These are phyloP conservation scores for Spongia lamella DNA, from an alignment of 37 sponge, comb jelly and placozoan species.

Conservation along the genomic window DNA sequence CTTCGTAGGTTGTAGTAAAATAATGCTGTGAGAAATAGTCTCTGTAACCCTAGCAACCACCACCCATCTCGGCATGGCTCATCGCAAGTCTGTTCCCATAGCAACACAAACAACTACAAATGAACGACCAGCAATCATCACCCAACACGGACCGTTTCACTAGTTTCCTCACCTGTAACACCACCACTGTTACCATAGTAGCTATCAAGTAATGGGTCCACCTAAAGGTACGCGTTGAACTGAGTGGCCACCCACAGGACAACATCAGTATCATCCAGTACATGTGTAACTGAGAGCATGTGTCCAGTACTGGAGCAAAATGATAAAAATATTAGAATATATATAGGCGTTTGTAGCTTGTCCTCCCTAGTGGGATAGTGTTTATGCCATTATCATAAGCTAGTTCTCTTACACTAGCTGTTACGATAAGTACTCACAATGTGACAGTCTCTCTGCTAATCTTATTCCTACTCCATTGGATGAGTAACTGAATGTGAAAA, in stretches of 20 bases:
- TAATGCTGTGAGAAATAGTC: constrained; percentile 41
- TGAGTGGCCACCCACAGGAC: constrained; percentile 68
- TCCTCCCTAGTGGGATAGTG: too few species aligned
- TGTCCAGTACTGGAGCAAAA: constrained; percentile 27
- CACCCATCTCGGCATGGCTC: constrained; percentile 56
- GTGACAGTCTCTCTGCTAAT: too few species aligned
- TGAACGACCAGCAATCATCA: not conserved
- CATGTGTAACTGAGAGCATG: constrained; percentile 65
- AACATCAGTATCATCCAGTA: constrained; percentile 62
- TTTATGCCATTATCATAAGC: too few species aligned
- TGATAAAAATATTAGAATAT: not conserved
- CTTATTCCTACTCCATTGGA: too few species aligned
- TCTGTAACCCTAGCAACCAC: constrained; percentile 39
- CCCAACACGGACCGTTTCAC: not conserved
- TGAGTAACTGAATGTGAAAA: too few species aligned
- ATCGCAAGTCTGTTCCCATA: constrained; percentile 76
- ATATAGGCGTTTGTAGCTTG: too few species aligned
- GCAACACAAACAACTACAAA: constrained; percentile 36
- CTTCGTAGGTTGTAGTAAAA: constrained; percentile 44
- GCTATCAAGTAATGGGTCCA: not conserved
- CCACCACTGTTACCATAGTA: constrained; percentile 19
- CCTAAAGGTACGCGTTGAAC: not conserved
- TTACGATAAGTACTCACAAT: too few species aligned
- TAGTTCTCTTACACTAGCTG: too few species aligned
- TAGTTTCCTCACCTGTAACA: constrained; percentile 21